Evolutionary conservation across 2,888 invertebrate genomes (phyloP).

Genomic region (Disparrhopalites patrizii): DNA sequence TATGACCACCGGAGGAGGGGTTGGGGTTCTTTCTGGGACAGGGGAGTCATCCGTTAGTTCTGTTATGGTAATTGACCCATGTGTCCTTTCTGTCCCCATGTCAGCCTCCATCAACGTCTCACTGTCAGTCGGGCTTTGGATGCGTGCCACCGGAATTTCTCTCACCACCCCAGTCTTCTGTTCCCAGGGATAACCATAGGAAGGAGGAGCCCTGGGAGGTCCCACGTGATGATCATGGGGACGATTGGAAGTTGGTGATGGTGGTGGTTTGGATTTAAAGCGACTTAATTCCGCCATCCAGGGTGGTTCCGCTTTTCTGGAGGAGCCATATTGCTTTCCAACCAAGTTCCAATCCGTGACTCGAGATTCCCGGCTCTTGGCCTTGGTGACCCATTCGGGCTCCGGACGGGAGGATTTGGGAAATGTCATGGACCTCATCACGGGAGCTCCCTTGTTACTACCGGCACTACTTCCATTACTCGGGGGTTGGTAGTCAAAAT

Average conservation of each 20-base stretch:
- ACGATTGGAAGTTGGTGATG: conserved; percentile 37
- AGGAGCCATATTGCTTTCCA: conserved; percentile 34
- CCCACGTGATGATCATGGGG: no score
- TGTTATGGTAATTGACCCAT: neutral
- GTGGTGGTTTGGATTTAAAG: conserved; percentile 35
- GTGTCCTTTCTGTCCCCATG: neutral
- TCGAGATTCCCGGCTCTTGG: conserved; percentile 42
- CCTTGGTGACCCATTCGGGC: conserved; percentile 48
- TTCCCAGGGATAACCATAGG: conserved; percentile 47
- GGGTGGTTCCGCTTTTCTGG: conserved; percentile 40
- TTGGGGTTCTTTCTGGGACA: neutral
- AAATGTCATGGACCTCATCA: conserved; percentile 39
- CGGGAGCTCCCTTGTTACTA: conserved; percentile 3
- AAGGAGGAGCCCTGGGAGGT: conserved; percentile 30
- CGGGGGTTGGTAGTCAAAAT: conserved; percentile 30
- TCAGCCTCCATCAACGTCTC: no score
- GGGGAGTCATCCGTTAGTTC: neutral
- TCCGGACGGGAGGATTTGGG: conserved; percentile 40
- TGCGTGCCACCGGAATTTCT: conserved; percentile 9
- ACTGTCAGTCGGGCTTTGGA: conserved; percentile 5
- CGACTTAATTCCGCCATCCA: conserved; percentile 46
- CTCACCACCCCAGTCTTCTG: conserved; percentile 13
- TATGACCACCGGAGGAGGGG: neutral
- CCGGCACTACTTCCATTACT: neutral
- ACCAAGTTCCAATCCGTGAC: conserved; percentile 45